Evolutionary conservation across 1,140 invertebrate species (phyloP), one percentile per base, ranked within the genome.

Genomic region (Hesperophylax magnus): DNA sequence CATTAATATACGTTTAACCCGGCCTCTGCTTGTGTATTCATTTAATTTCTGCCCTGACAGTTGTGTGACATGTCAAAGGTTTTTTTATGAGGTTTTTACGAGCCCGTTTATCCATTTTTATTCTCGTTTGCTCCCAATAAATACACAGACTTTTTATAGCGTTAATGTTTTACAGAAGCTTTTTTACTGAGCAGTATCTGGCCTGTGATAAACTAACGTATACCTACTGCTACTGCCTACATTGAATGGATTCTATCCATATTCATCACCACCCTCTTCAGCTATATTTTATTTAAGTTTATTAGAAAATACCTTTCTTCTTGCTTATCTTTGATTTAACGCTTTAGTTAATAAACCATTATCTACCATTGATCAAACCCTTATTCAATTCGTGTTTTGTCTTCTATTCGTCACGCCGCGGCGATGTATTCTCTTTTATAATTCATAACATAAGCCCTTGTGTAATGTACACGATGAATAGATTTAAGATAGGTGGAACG

Each of bases 1-100:
- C 76, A 81, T 81, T 78, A 78, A 81, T 81, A 81, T 78, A 78
- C 80, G 75, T 74, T 74, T 63, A 65, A 77, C 39, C 72, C 27
- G 79, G 34, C 63, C 39, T 60, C 54, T 20, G 72, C 56, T 60
- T 74, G 54, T 78, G 80, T 67, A 76, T 76, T 60, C 72, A 31
- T 58, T 76, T 47, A n/a, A 76, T 76, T 76, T 76, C 53, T 76
- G 72, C 56, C 20, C 53, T 72, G 72, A 58, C 56, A 60, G 72
- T 76, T 60, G 72, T 52, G 71, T 76, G 56, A 76, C 72, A 76
- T 61, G 72, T 76, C 72, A 76, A 76, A 76, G 54, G 72, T 76
- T 76, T 76, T 69, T 76, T 72, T 72, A 72, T 72, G 34, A 72
- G 20, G 39, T 72, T 72, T 76, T 76, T 76, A 58, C 56, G 72